These are phyloP conservation scores for Hyposoter dolosus DNA, from an alignment of 2,888 invertebrate species.

Conservation along the genomic window DNA sequence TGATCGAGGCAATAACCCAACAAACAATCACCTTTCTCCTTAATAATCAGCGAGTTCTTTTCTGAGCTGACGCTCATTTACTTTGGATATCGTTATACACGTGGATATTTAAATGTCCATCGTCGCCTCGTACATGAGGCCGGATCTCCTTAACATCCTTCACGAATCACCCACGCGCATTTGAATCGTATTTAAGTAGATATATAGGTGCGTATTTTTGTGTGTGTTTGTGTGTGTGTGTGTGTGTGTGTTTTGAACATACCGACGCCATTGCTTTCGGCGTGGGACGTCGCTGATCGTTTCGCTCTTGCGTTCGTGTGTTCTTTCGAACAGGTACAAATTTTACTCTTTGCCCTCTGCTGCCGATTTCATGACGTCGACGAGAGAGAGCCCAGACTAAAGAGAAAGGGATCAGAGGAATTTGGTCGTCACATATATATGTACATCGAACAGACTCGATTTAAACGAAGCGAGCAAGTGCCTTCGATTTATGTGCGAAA, in stretches of 20 bases:
- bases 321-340: slow-evolving; percentile 63
- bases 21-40: slow-evolving; percentile 50
- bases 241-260: slow-evolving; percentile 15
- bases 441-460: slow-evolving; percentile 23
- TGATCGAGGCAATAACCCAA: slow-evolving; percentile 25
- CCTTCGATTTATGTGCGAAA: slow-evolving; percentile 14
- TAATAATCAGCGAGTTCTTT: slow-evolving; percentile 37
- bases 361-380: slow-evolving; percentile 54
- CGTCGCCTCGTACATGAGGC: slow-evolving; percentile 75
- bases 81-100: slow-evolving; percentile 3
- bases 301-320: slow-evolving; percentile 47
- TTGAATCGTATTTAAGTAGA: slow-evolving; percentile 41
- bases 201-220: background rate
- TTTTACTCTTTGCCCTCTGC: slow-evolving; percentile 61
- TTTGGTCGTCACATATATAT: slow-evolving; percentile 28
- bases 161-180: slow-evolving; percentile 78
- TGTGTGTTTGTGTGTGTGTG: background rate
- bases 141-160: slow-evolving; percentile 76
- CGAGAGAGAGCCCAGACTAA: background rate
- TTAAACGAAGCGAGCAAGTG: slow-evolving; percentile 15
- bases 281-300: slow-evolving; percentile 63
- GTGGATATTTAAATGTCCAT: slow-evolving; percentile 27
- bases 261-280: slow-evolving; percentile 53
- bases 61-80: slow-evolving; percentile 18
- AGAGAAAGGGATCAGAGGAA: slow-evolving; percentile 58